Conservation (phyloP, 2,888 invertebrate species). For the Chrysina gloriosa region DNA sequence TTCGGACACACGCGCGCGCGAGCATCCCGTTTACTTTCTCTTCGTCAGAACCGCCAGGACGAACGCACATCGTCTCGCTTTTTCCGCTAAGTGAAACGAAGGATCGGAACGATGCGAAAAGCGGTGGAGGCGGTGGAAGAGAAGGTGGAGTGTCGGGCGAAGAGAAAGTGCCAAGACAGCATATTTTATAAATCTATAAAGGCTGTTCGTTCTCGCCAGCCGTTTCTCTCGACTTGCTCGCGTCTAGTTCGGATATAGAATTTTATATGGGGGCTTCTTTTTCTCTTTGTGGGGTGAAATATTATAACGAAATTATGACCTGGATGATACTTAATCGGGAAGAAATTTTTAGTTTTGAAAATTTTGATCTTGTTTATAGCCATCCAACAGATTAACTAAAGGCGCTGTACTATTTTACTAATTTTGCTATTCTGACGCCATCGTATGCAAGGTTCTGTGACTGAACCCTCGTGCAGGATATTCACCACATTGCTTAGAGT, state of each 20-base stretch:
- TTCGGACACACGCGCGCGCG: neutral
- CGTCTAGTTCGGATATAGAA: neutral
- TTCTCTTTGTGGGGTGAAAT: neutral
- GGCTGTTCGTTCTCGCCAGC: conserved; percentile 38
- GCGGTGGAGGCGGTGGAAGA: conserved; percentile 22
- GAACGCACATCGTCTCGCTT: neutral
- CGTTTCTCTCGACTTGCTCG: neutral
- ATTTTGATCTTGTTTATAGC: too few relatives aligned
- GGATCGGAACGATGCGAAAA: conserved; percentile 17
- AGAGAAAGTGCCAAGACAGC: conserved; percentile 53
- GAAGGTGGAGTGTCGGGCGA: conserved; percentile 17
- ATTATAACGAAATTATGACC: too few relatives aligned
- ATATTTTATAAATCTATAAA: conserved; percentile 57
- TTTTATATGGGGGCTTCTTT: neutral
- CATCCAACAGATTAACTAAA: too few relatives aligned
- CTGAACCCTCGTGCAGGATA: too few relatives aligned
- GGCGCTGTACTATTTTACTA: too few relatives aligned
- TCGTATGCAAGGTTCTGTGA: too few relatives aligned
- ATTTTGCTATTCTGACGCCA: too few relatives aligned
- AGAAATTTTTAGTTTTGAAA: too few relatives aligned
- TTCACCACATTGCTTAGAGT: too few relatives aligned
- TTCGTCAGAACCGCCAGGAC: neutral
- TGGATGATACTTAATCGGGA: too few relatives aligned
- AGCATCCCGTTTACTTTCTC: neutral
- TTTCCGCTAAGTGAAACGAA: conserved; percentile 4